phyloP scores from a whole-genome alignment of 2,797 vertebrate species.

The Clarias platycephalus region DNA sequence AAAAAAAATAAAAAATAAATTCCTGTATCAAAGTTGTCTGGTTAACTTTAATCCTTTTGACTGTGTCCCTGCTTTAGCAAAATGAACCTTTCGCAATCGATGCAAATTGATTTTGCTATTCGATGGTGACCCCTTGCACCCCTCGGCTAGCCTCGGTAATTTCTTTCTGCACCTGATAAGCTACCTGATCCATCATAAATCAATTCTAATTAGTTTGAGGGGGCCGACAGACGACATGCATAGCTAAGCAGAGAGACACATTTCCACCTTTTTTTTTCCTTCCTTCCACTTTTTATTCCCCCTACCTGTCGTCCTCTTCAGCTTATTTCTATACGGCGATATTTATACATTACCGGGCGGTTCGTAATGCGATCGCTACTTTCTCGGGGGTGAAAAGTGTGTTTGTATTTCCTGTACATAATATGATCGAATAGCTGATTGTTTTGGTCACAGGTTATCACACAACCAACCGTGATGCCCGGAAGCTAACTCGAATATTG shows the following conservation, averaged over 20 bases:
- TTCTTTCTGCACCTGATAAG: slow-evolving; percentile 97
- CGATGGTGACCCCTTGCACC: slow-evolving; percentile 89
- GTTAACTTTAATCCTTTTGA: slow-evolving; percentile 93
- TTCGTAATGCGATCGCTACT: not conserved
- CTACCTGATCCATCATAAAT: slow-evolving; percentile 97
- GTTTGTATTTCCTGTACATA: not conserved
- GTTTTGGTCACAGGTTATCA: slow-evolving; percentile 3
- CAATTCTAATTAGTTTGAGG: slow-evolving; percentile 97
- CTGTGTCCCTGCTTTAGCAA: slow-evolving; percentile 84
- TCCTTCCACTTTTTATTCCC: not conserved
- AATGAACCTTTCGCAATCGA: slow-evolving; percentile 99
- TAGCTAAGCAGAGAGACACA: slow-evolving; percentile 59
- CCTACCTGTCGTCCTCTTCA: not conserved
- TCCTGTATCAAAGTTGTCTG: slow-evolving; percentile 87
- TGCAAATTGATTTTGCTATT: slow-evolving; percentile 99
- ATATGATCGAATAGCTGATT: not conserved
- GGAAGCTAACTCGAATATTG: not conserved
- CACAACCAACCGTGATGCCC: not conserved
- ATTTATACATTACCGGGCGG: not conserved
- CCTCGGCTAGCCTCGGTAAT: slow-evolving; percentile 90
- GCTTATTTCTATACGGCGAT: not conserved
- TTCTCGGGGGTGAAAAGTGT: not conserved
- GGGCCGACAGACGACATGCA: slow-evolving; percentile 71
- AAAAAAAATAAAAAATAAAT: slow-evolving; percentile 50
- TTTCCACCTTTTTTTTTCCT: not conserved